Percentiles rank a stretch among this genome's conserved stretches.
These are phyloP conservation scores for Crepidodera aurea DNA, from an alignment of 2,888 invertebrate genomes.

Conservation along the genomic window DNA sequence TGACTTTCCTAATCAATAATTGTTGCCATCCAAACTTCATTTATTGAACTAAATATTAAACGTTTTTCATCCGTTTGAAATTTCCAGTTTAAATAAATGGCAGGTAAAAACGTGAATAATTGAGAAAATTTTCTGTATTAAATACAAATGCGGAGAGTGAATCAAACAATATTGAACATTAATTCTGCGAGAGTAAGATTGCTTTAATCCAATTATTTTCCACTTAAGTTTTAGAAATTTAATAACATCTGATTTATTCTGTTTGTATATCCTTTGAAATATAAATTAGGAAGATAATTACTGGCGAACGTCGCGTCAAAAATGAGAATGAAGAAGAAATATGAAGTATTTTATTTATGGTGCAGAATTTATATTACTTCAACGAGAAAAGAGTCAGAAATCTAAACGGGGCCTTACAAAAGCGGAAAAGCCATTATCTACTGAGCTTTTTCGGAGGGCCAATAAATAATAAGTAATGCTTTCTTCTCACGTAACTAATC, in stretches of 20 bases:
- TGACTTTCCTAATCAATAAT: no score
- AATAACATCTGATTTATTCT: slow-evolving; percentile 24
- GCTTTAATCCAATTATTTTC: slow-evolving; percentile 9
- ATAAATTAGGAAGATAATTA: slow-evolving; percentile 26
- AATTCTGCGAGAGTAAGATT: background rate
- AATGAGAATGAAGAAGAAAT: slow-evolving; percentile 37
- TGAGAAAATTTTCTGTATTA: no score
- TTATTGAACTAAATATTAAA: no score
- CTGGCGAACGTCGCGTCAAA: slow-evolving; percentile 17
- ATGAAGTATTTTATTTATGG: slow-evolving; percentile 44
- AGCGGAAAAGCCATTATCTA: slow-evolving; percentile 54
- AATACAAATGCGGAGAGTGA: background rate
- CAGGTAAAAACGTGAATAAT: no score
- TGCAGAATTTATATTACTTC: slow-evolving; percentile 51
- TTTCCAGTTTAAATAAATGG: no score
- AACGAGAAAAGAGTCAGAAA: slow-evolving; percentile 46
- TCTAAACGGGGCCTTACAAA: slow-evolving; percentile 47
- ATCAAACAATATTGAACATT: background rate
- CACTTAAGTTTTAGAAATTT: slow-evolving; percentile 10
- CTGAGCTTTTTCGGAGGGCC: slow-evolving; percentile 50
- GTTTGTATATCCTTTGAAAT: slow-evolving; percentile 28
- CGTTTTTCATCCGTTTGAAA: no score
- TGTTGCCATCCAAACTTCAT: no score
- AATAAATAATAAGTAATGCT: slow-evolving; percentile 61
- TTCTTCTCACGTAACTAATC: slow-evolving; percentile 62